Evolutionary conservation across 2,113 vertebrate species (phyloP).

Genomic region (Anoplopoma fimbria): DNA sequence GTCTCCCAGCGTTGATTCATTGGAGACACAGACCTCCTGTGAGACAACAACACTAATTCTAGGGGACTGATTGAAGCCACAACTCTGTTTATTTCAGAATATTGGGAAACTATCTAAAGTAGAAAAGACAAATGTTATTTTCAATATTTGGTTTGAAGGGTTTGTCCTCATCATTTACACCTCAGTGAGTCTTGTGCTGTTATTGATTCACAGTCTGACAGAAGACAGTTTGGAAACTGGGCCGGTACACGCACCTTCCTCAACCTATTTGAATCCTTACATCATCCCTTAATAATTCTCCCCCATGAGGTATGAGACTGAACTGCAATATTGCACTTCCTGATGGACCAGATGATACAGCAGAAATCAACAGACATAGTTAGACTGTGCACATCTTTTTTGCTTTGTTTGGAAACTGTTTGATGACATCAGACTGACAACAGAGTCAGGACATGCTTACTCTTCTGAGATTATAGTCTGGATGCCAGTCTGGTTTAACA

Average conservation of each 20-base stretch:
- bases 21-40: conserved; percentile 7
- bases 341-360: conserved; percentile 60
- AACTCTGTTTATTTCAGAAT: background rate
- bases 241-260: background rate
- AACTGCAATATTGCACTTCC: conserved; percentile 55
- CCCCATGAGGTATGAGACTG: conserved; percentile 39
- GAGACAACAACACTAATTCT: background rate
- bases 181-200: background rate
- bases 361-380: conserved; percentile 37
- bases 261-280: background rate
- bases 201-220: conserved; percentile 12
- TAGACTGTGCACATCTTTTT: background rate
- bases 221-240: background rate
- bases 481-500: background rate
- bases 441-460: conserved; percentile 12
- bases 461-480: conserved; percentile 2
- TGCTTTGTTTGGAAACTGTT: conserved; percentile 19
- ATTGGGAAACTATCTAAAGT: background rate
- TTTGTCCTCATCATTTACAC: conserved; percentile 6
- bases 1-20: conserved; percentile 18
- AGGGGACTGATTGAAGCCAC: background rate
- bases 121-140: background rate
- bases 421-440: conserved; percentile 42
- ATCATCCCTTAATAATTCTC: background rate
- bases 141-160: background rate